These are phyloP conservation scores for Carduelis carduelis DNA, from an alignment of 2,797 vertebrate genomes.

Conservation along the genomic window DNA sequence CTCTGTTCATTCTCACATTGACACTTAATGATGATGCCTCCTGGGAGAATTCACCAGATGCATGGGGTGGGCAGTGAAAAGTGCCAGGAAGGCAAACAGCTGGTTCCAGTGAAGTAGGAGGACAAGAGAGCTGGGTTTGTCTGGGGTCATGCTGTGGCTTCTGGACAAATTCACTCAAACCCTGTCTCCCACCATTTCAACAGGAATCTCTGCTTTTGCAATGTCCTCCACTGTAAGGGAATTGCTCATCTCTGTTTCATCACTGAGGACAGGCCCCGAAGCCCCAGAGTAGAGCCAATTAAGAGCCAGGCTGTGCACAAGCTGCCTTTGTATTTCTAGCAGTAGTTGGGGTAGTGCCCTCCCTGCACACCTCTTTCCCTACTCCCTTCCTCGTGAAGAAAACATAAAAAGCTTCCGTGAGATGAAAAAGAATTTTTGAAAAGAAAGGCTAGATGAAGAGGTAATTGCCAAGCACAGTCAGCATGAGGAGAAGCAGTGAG, in stretches of 20 bases:
- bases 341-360: background rate
- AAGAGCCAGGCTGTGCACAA: constrained; percentile 5
- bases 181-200: background rate
- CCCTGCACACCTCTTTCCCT: background rate
- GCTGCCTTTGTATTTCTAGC: constrained; percentile 32
- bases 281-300: constrained; percentile 42
- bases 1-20: background rate
- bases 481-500: background rate
- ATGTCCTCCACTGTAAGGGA: background rate
- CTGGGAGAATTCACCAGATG: background rate
- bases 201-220: background rate
- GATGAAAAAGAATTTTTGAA: constrained; percentile 50
- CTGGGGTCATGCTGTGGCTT: background rate
- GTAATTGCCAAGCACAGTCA: constrained; percentile 37
- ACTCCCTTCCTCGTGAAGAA: background rate
- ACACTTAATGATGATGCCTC: constrained; percentile 5
- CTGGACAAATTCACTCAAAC: background rate
- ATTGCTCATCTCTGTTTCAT: background rate
- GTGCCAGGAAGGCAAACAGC: background rate
- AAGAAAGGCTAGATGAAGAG: background rate
- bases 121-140: background rate
- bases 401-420: background rate
- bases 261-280: background rate
- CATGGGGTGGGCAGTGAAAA: background rate
- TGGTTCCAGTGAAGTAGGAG: background rate